Base-by-base conservation (phyloP, 2,797 vertebrate species). In the Setipinna tenuifilis region DNA sequence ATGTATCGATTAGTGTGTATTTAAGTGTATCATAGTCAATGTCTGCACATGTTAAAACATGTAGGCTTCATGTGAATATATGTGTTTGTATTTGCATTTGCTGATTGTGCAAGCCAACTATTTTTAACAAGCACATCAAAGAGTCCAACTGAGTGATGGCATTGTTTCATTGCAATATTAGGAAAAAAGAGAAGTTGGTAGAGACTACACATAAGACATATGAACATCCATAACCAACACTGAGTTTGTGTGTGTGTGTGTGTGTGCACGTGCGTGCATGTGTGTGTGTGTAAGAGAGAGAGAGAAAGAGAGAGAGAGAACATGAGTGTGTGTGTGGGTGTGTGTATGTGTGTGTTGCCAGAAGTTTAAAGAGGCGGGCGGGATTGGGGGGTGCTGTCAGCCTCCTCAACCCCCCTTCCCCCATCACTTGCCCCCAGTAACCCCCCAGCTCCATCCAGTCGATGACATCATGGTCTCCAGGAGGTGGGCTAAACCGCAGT, bases 401-500 rank as follows among this genome's bases (percentile, higher is more conserved):
- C 50, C 50, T 14, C 50, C 14, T 54, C 50, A 10, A 54, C 50
- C 50, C 50, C 50, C 50, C 50, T 14, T 6, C 50, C 50, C 50
- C 68, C 19, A 14, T 41, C 68, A 5, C 50, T 14, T 54, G 28
- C 81, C 3, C 81, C 12, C 81, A 50, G 54, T 12, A n/a, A 46
- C 48, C 58, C 41, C 58, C 31, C 23, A 7, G 71, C 82, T 84
- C 88, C 57, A 59, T 28, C 61, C 58, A 35, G 68, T 80, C 85
- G 88, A 87, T 89, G 88, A 89, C 88, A 85, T 89, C 88, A 89
- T 75, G 31, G 83, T 68, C 78, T 44, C 46, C 68, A 68, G 58
- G 50, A 81, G 68, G 68, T 75, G 68, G 68, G 68, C 68, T 81
- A 11, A 61, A 84, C 87, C 90, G 90, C 90, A 91, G 89, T 91